phyloP scores from a whole-genome alignment of 2,797 vertebrate genomes.

The Varecia variegata region DNA sequence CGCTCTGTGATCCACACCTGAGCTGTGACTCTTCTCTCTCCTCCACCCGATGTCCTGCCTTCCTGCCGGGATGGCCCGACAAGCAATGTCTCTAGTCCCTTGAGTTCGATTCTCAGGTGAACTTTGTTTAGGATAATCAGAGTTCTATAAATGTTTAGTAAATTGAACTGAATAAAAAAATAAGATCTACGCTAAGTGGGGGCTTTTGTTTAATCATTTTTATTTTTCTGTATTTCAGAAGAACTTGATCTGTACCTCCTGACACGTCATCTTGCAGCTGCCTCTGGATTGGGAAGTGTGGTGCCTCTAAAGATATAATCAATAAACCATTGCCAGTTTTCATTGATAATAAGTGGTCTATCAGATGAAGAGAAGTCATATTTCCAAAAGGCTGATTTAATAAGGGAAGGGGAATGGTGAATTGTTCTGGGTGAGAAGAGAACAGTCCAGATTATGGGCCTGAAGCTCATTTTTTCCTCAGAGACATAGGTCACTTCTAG shows the following conservation, averaged over 20 bases:
- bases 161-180: conserved; percentile 19
- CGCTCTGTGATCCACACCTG: too few relatives aligned
- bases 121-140: conserved; percentile 4
- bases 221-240: conserved; percentile 10
- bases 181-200: background rate
- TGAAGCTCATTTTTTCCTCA: background rate
- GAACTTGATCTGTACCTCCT: background rate
- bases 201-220: background rate
- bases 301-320: background rate
- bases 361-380: conserved; percentile 3
- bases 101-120: background rate
- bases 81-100: background rate
- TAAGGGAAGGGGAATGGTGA: background rate
- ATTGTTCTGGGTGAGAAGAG: background rate
- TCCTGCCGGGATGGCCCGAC: too few relatives aligned
- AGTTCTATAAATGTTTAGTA: conserved; percentile 13
- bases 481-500: background rate
- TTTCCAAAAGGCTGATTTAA: background rate
- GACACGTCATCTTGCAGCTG: background rate
- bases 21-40: too few relatives aligned
- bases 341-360: background rate
- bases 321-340: conserved; percentile 1
- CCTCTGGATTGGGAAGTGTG: background rate
- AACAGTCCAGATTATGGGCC: background rate
- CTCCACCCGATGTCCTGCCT: too few relatives aligned